Evolutionary conservation across 1,140 invertebrate genomes (phyloP), one percentile per base, ranked within the genome.

Genomic region (Calliphora vicina): DNA sequence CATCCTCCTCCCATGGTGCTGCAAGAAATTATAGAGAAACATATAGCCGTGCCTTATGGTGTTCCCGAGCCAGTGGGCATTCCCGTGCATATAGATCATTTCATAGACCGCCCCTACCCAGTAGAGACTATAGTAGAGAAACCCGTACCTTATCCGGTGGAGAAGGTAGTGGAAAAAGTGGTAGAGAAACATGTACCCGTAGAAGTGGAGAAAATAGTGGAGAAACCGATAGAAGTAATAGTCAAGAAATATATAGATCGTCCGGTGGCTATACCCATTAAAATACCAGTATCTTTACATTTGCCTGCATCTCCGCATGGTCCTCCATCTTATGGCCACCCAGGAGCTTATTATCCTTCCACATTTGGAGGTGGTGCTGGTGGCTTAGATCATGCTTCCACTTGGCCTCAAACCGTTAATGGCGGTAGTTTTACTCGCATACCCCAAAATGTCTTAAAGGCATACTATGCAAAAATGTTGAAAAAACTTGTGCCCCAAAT

Each of bases 151-250:
- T 91, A 92, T 86, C 88, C 91, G 0, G 92, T 92, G 5, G 90
- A 90, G 57, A 88, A 85, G 12, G 85, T 90, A 2, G 89, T 90
- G 0, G 87, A 90, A 71, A 90, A 88, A 23, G 87, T 90, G 2
- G 85, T 90, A 0, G 89, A 90, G 73, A 88, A 89, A 61, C 85
- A 87, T 35, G 87, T 90, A 1, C 87, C 87, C 0, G 78, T 87
- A 10, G 88, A 91, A 29, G 91, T 92, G n/a, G 92, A 93, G 76
- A 92, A 91, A 84, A 91, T 93, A 57, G 91, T 93, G 0, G 93
- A 93, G 86, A 93, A 92, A 86, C 92, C 92, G 0, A 91, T 93
- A 4, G 92, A 93, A 82, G 90, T 91, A 86, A 91, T 92, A 17
- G 92, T 93, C 0, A 92, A 93, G 82, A 92, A 91, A 85, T 91